phyloP scores from a whole-genome alignment of 2,888 invertebrate species.

The Trisateles emortualis region DNA sequence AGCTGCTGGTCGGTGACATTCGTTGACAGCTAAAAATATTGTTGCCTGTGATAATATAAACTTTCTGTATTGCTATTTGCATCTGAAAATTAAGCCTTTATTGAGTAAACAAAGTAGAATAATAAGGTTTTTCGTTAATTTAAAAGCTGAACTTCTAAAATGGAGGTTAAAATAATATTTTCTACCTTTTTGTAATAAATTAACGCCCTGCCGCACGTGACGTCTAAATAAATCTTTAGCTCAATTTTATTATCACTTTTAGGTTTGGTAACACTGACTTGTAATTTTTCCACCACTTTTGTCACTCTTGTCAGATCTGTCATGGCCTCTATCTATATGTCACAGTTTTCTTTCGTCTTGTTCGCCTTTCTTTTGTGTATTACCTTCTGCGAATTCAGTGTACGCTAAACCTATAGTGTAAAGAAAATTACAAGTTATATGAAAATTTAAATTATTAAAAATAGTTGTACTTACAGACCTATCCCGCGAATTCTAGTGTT shows the following conservation, averaged over 20 bases:
- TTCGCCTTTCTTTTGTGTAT: slow-evolving; percentile 52
- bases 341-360: slow-evolving; percentile 49
- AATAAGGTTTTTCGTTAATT: too few species aligned
- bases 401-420: slow-evolving; percentile 38
- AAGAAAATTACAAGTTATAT: slow-evolving; percentile 36
- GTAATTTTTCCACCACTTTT: background rate
- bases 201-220: too few species aligned
- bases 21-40: slow-evolving; percentile 30
- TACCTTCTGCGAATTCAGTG: slow-evolving; percentile 62
- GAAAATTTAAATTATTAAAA: slow-evolving; percentile 33
- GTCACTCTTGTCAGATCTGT: slow-evolving; percentile 34
- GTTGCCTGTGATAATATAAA: background rate
- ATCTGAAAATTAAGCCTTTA: background rate
- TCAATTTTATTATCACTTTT: too few species aligned
- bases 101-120: background rate
- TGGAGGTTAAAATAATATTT: too few species aligned
- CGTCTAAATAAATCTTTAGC: too few species aligned
- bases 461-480: slow-evolving; percentile 9
- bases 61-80: background rate
- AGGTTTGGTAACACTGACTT: background rate
- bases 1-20: slow-evolving; percentile 53
- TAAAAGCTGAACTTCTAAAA: too few species aligned
- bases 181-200: too few species aligned
- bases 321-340: slow-evolving; percentile 47
- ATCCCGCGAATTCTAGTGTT: slow-evolving; percentile 11